phyloP scores from a whole-genome alignment of 2,888 invertebrate genomes.

The Apotomis betuletana region DNA sequence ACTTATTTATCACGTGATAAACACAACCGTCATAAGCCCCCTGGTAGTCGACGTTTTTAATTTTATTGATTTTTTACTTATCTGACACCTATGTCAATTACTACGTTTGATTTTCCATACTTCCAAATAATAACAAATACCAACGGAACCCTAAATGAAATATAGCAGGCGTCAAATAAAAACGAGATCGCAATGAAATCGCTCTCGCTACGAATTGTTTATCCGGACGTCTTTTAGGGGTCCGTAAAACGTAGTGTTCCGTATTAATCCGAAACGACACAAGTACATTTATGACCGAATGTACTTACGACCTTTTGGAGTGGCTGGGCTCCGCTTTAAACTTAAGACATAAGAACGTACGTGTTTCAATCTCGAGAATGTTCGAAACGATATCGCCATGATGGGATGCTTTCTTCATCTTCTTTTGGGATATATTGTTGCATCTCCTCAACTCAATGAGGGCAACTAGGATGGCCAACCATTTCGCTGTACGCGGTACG shows the following conservation, averaged over 20 bases:
- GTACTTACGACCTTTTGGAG: background rate
- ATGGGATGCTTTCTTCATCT: background rate
- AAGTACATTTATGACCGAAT: background rate
- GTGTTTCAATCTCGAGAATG: slow-evolving; percentile 17
- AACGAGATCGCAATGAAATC: slow-evolving; percentile 45
- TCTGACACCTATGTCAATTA: too few species aligned
- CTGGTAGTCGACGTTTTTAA: too few species aligned
- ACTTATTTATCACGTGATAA: too few species aligned
- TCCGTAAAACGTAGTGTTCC: slow-evolving; percentile 26
- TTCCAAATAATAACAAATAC: background rate
- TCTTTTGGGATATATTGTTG: background rate
- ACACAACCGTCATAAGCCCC: too few species aligned
- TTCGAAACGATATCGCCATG: background rate
- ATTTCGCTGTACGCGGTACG: too few species aligned
- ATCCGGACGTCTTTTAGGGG: slow-evolving; percentile 38
- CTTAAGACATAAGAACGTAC: slow-evolving; percentile 8
- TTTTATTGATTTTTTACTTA: too few species aligned
- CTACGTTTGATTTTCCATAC: background rate
- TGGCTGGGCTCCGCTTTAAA: background rate
- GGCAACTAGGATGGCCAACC: too few species aligned
- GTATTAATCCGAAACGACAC: slow-evolving; percentile 4
- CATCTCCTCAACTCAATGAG: background rate
- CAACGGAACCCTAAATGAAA: slow-evolving; percentile 43
- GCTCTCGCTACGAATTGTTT: slow-evolving; percentile 42
- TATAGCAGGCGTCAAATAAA: slow-evolving; percentile 52